Conservation (phyloP, 2,113 vertebrate species). For the Glaucidium brasilianum region DNA sequence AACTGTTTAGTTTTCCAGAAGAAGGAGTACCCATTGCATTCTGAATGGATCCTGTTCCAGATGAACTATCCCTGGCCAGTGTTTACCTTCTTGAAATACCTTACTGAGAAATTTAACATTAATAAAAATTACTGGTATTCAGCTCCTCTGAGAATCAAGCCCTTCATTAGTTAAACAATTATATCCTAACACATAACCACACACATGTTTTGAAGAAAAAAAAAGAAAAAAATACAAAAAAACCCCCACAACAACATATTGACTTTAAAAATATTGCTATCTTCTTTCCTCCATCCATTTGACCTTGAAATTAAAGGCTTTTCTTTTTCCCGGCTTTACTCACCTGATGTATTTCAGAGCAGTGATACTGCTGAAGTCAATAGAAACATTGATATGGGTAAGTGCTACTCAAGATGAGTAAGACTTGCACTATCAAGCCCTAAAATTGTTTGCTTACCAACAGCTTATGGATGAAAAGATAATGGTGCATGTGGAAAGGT, state of each 20-base stretch:
- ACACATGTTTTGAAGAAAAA: not conserved
- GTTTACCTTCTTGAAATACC: not conserved
- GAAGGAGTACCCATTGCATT: not conserved
- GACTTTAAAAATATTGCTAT: not conserved
- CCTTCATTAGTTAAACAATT: not conserved
- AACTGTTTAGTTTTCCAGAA: not conserved
- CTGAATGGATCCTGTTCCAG: not conserved
- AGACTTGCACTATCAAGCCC: constrained; percentile 17
- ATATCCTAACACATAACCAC: not conserved
- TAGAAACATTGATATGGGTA: not conserved
- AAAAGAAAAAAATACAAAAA: not conserved
- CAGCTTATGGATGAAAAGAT: not conserved
- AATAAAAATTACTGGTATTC: not conserved
- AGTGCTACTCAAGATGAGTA: constrained; percentile 21
- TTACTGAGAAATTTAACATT: not conserved
- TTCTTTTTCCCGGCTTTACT: not conserved
- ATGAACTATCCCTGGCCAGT: not conserved
- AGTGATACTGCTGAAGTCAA: constrained; percentile 3
- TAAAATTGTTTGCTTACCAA: constrained; percentile 34
- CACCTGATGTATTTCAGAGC: not conserved
- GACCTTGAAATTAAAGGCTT: constrained; percentile 43
- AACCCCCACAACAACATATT: too few relatives aligned
- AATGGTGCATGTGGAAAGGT: not conserved
- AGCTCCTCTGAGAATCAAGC: not conserved
- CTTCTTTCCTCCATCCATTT: not conserved